Evolutionary conservation across 37 sponge, comb jelly and placozoan species (phyloP), one percentile per base, ranked within the genome.

Genomic region (Dysidea cf. avara): DNA sequence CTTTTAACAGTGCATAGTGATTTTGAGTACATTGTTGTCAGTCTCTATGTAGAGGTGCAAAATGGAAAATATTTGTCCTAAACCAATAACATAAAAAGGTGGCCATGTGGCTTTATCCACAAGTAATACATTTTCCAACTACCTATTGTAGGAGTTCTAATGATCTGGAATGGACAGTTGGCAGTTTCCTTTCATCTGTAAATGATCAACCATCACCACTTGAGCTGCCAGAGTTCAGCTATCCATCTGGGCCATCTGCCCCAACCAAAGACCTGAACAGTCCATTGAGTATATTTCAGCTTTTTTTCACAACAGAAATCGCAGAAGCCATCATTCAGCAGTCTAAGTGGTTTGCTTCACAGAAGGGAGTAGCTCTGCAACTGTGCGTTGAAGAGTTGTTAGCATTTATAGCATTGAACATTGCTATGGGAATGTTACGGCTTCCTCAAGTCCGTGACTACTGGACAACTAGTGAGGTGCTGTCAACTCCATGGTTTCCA

Each of bases 371-470:
- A 2, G 28, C 28, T 61, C 7, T 61, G 28, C 6, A 11, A 5
- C 7, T 61, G 2, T 61, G 1, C 32, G 31, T 11, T 5, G 62
- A 61, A 61, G 62, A 61, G 7, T 61, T 61, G 7, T 34, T 33
- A 29, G 62, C 32, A 3, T 61, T 61, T 61, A 61, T 3, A 2
- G 62, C 34, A 20, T 33, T 61, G 31, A 61, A 61, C 62, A 61
- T 61, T 9, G 62, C 62, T 18, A 61, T 61, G 62, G 62, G 62
- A 2, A 30, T 61, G 7, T 7, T 61, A 34, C 32, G 62, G 20
- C 32, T 61, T 5, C 62, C 62, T 5, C 62, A 61, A 29, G 62
- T 61, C 7, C 28, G 62, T 20, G 62, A 61, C 62, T 61, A 61
- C 32, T 61, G 32, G 62, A 25, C 31, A 3, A 61, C 62, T 2